Evolutionary conservation across 2,888 invertebrate species (phyloP).

Genomic region (Eutolmus rufibarbis): DNA sequence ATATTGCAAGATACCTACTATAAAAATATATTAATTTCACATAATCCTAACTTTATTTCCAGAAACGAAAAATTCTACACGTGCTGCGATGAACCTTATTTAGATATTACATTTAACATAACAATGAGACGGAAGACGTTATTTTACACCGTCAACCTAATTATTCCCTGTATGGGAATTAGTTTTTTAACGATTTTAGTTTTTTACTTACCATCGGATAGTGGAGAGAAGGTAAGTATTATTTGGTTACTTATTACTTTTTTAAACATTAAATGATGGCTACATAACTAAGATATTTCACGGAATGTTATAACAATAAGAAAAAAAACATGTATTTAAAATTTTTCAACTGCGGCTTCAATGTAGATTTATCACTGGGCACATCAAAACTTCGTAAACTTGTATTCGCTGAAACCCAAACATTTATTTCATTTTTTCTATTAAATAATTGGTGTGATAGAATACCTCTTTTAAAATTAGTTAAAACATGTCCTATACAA

Average conservation of each 20-base stretch:
- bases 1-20: not conserved
- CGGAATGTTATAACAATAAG: no score
- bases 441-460: no score
- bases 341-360: no score
- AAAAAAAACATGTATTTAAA: no score
- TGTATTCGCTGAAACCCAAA: no score
- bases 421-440: no score
- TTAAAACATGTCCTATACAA: no score
- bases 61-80: conserved; percentile 94
- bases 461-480: no score
- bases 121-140: conserved; percentile 95
- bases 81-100: conserved; percentile 95
- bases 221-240: conserved; percentile 89
- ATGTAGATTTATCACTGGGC: no score
- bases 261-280: not conserved
- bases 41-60: conserved; percentile 52
- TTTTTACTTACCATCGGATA: conserved; percentile 96
- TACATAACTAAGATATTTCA: not conserved
- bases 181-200: conserved; percentile 96
- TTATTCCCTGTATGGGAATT: conserved; percentile 96
- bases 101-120: conserved; percentile 97
- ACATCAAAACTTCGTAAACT: no score
- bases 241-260: not conserved
- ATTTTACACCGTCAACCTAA: conserved; percentile 96
- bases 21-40: not conserved